Conservation (phyloP, 2,113 vertebrate species). For the Ahaetulla prasina region DNA sequence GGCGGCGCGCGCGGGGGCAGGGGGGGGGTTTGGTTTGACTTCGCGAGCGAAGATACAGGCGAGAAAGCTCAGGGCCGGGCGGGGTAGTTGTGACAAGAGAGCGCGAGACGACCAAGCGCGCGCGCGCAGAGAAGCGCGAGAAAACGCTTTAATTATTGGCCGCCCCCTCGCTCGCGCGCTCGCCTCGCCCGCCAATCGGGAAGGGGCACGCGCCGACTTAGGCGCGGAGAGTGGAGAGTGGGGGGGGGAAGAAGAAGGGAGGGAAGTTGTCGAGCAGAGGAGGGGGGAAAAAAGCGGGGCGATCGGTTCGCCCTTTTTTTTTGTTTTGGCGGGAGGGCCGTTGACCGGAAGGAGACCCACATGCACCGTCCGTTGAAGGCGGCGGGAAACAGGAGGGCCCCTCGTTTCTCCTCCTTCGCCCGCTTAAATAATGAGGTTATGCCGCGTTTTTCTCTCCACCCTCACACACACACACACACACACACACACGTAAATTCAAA, state of each 20-base stretch:
- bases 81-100: not conserved
- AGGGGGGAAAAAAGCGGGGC: not conserved
- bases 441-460: not conserved
- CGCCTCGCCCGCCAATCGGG: not conserved
- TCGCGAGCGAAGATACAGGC: not conserved
- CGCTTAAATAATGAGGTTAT: not conserved
- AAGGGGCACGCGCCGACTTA: not conserved
- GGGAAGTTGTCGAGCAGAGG: not conserved
- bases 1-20: not conserved
- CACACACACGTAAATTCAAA: not conserved
- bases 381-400: not conserved
- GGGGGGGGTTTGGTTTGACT: not conserved
- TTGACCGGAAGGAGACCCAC: not conserved
- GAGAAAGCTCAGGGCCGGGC: not conserved
- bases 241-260: too few species aligned
- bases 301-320: too few species aligned
- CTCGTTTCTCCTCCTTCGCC: not conserved
- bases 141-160: not conserved
- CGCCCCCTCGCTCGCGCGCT: not conserved
- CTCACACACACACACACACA: not conserved
- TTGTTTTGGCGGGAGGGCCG: conserved; percentile 41
- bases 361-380: not conserved
- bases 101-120: not conserved
- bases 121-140: not conserved
- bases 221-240: too few species aligned